These are phyloP conservation scores for Leucoraja erinaceus DNA, from an alignment of 2,113 vertebrate genomes.

Conservation along the genomic window DNA sequence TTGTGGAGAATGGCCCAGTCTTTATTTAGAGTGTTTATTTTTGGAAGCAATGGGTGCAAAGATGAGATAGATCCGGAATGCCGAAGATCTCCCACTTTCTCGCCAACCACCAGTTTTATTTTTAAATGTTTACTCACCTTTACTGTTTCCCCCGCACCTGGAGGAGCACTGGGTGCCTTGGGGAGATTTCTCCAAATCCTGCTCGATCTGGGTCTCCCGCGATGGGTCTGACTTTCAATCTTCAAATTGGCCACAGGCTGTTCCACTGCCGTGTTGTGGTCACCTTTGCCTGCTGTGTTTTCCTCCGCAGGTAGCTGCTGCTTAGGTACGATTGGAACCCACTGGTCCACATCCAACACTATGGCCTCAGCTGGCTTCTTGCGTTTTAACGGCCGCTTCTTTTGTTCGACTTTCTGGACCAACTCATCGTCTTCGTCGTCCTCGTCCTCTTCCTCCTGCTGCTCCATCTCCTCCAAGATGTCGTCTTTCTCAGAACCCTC, in stretches of 20 bases:
- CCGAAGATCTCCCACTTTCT: background rate
- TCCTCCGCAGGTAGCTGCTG: background rate
- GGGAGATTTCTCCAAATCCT: background rate
- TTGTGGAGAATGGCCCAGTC: background rate
- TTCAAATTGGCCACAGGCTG: background rate
- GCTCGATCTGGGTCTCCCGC: accelerated
- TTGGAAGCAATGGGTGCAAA: background rate
- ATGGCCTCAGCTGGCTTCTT: background rate
- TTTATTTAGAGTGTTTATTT: background rate
- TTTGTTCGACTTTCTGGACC: constrained; percentile 43
- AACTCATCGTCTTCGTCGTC: background rate
- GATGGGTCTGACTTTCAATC: background rate
- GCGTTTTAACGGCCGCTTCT: background rate
- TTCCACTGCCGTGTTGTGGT: background rate
- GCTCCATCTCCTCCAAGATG: constrained; percentile 11
- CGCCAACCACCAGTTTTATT: background rate
- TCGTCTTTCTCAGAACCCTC: background rate
- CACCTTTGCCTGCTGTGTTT: too few relatives aligned
- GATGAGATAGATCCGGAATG: background rate
- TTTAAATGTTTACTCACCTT: constrained; percentile 44
- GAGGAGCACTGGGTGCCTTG: accelerated
- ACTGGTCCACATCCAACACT: constrained; percentile 59
- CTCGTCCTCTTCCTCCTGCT: constrained; percentile 47
- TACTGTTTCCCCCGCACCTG: background rate
- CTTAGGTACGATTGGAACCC: constrained; percentile 57